Percentiles rank a stretch among this genome's conserved stretches.
These are phyloP conservation scores for Malurus leucopterus DNA, from an alignment of 2,797 vertebrate genomes.

Conservation along the genomic window DNA sequence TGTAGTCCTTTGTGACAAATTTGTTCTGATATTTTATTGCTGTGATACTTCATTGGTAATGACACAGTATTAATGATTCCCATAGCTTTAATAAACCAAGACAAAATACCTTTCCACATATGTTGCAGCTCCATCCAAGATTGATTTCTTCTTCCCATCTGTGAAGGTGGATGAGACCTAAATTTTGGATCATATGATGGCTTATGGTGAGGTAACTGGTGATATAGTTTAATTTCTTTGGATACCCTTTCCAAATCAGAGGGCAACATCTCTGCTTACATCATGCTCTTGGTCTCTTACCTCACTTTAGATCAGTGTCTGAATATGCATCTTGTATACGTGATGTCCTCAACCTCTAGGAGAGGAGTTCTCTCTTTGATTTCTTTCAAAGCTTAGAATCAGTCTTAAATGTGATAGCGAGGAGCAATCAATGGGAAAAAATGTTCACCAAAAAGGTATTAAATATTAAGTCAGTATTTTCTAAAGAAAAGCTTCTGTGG, in stretches of 20 bases:
- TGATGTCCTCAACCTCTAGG: neutral
- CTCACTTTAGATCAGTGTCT: neutral
- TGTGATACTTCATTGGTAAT: slow-evolving; percentile 7
- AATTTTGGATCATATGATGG: neutral
- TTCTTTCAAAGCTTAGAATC: neutral
- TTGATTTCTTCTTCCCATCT: slow-evolving; percentile 42
- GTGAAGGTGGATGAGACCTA: neutral
- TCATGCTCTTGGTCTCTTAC: neutral
- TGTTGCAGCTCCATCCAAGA: slow-evolving; percentile 2
- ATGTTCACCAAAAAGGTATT: neutral
- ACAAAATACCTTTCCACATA: slow-evolving; percentile 36
- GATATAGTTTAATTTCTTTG: neutral
- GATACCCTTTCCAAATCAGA: slow-evolving; percentile 19
- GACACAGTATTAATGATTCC: slow-evolving; percentile 15
- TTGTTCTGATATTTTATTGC: slow-evolving; percentile 4
- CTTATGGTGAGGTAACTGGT: neutral
- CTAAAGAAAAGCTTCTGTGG: neutral
- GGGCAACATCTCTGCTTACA: neutral
- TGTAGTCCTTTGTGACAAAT: neutral
- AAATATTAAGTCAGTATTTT: neutral
- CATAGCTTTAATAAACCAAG: slow-evolving; percentile 39
- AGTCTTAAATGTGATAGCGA: neutral
- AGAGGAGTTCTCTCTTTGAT: neutral
- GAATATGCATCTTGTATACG: neutral
- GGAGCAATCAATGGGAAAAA: neutral